Base-by-base conservation (phyloP, 2,888 invertebrate species). In the Busseola fusca region DNA sequence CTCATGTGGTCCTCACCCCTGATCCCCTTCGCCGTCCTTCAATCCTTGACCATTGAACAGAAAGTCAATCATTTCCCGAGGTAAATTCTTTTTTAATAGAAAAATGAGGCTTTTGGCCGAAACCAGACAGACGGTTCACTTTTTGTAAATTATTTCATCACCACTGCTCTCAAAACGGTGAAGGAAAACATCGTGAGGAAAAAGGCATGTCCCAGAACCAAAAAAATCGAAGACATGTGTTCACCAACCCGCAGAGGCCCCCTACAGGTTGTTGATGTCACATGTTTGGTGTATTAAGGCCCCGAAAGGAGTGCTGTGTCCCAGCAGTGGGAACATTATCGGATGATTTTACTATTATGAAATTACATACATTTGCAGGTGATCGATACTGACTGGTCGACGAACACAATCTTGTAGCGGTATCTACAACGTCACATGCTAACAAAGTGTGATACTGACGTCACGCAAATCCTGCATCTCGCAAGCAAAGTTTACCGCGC, bases 31-130 rank as follows among this genome's bases (percentile, higher is more conserved):
- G 84, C 76, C 0, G 63, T 75, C 37, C 81, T 87, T 62, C 80
- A 80, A 66, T 57, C 79, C 40, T 42, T 88, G 65, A 72, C 42
- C 0, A 42, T 30, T 16, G n/a, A 68, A 6, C 89, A 90, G 75
- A 86, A 80, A 76, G 88, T 87, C 71, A 89, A 89, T 75, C 88
- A 89, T 66, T 87, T 88, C 37, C 87, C 87, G 66, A 88, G 89
- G 88, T 89, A 85, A 84, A 37, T 66, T 65, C 10, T 21, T 30
- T 21, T 56, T 56, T 30, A 30, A 30, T 21, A 10, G 5, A 56
- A 18, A 12, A 3, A 18, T 54, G 21, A 18, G 27, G 18, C 18
- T 1, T 56, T 56, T 27, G 18, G 27, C n/a, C 25, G 14, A 25
- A 50, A 12, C 48, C n/a, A 50, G 48, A 50, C 50, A 50, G 50